Evolutionary conservation across 2,113 vertebrate genomes (phyloP).

Genomic region (Onychostruthus taczanowskii): DNA sequence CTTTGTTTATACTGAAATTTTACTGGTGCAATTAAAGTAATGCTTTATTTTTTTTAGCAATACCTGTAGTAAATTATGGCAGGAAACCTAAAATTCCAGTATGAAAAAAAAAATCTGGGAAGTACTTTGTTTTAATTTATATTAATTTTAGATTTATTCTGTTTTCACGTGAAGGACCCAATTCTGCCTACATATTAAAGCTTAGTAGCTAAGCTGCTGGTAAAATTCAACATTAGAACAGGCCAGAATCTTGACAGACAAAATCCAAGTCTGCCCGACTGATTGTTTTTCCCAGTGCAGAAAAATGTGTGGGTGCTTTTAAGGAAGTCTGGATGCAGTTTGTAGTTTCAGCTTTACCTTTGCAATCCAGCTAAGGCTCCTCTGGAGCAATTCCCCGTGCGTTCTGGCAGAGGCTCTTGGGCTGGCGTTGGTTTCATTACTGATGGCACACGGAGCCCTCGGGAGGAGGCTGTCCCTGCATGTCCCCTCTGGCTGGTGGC

Average conservation of each 20-base stretch:
- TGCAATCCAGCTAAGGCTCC: neutral
- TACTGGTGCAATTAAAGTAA: slow-evolving; percentile 36
- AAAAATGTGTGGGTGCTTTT: neutral
- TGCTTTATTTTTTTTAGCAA: neutral
- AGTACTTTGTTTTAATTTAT: neutral
- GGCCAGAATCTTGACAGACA: neutral
- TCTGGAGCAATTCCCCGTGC: neutral
- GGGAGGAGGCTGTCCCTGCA: neutral
- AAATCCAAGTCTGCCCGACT: neutral
- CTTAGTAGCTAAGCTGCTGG: neutral
- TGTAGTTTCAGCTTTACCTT: neutral
- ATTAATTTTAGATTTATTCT: slow-evolving; percentile 44
- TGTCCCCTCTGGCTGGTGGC: neutral
- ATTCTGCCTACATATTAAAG: neutral
- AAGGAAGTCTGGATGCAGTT: neutral
- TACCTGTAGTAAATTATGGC: neutral
- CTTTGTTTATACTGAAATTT: slow-evolving; percentile 5
- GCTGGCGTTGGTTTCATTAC: rapidly evolving
- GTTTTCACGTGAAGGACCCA: neutral
- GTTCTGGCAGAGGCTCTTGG: neutral
- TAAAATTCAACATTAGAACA: neutral
- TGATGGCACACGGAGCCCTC: neutral
- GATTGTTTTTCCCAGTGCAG: neutral
- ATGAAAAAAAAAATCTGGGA: neutral
- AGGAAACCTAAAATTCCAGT: neutral